Evolutionary conservation across 2,888 invertebrate species (phyloP).

Genomic region (Dendrolimus houi): DNA sequence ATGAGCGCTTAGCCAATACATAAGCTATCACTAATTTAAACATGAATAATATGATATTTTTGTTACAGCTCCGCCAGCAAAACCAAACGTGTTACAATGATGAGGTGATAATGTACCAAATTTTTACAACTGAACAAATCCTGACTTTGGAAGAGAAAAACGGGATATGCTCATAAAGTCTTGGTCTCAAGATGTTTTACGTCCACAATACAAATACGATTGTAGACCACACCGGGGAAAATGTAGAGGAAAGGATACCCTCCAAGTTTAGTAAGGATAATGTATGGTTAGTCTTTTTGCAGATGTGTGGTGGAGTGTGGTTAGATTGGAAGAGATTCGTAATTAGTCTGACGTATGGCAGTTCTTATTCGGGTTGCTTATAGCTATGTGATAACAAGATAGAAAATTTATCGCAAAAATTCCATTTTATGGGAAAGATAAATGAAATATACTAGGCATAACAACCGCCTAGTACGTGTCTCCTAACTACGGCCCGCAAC

Average conservation of each 20-base stretch:
- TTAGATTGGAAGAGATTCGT: neutral
- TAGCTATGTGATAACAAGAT: too few relatives aligned
- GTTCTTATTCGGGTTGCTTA: too few relatives aligned
- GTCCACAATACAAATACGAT: slow-evolving; percentile 55
- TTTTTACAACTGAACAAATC: slow-evolving; percentile 25
- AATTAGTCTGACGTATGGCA: neutral
- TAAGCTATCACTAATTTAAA: too few relatives aligned
- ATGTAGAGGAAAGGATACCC: slow-evolving; percentile 31
- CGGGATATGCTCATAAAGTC: slow-evolving; percentile 36
- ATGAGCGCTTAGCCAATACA: too few relatives aligned
- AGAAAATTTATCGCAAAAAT: too few relatives aligned
- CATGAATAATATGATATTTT: neutral
- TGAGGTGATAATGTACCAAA: slow-evolving; percentile 17
- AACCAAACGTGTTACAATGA: slow-evolving; percentile 47
- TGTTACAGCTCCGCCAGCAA: slow-evolving; percentile 37
- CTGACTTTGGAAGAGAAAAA: neutral
- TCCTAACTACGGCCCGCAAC: too few relatives aligned
- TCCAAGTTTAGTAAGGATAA: slow-evolving; percentile 31
- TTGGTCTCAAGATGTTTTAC: slow-evolving; percentile 43
- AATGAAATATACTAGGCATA: too few relatives aligned
- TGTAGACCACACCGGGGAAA: slow-evolving; percentile 20
- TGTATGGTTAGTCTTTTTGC: neutral
- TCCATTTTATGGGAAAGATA: too few relatives aligned
- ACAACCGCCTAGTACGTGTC: too few relatives aligned
- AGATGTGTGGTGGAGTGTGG: neutral